Evolutionary conservation across 2,797 vertebrate genomes (phyloP), one percentile per base, ranked within the genome.

Genomic region (Epinephelus awoara): DNA sequence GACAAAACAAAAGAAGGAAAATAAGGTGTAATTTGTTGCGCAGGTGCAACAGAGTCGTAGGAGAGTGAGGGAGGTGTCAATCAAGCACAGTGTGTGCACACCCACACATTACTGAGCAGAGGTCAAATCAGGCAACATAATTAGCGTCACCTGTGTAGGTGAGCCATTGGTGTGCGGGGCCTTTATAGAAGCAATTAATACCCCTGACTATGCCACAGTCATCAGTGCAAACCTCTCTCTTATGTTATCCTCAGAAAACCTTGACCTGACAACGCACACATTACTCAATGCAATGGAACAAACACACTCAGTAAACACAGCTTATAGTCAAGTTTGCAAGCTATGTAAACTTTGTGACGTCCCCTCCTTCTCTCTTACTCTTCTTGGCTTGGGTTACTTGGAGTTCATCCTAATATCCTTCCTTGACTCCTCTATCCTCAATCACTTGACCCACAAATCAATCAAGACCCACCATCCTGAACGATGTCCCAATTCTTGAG

Each of bases 141-240:
- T 42, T 42, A 42, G 12, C 9, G 12, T 42, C 40, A 42, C 65
- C 29, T 67, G 64, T 25, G 65, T 67, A 50, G 40, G 59, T 40
- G 57, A 69, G 42, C 42, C 9, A 23, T 40, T 50, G 15, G 21
- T 62, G 29, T 64, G 25, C 50, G 14, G 19, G 14, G 71, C 7
- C 42, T 54, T 72, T 18, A 50, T 3, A 61, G 10, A 17, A 34
- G 68, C n/a, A 49, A 50, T 71, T 27, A 63, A 15, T n/a, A 63
- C 10, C 49, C 40, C 17, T 42, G 11, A 13, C 50, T 9, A 23
- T 0, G 5, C 38, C 5, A 17, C 46, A 65, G 72, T 34, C 50
- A 49, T n/a, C 55, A 19, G 23, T 56, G n/a, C 19, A 55, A 65
- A 47, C n/a, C 15, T 34, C 6, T 46, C 10, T 29, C 17, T 52